A percentile compares a stretch with the other conserved stretches of the same genome.
phyloP scores from a whole-genome alignment of 2,797 vertebrate genomes.

The Phoebastria nigripes region DNA sequence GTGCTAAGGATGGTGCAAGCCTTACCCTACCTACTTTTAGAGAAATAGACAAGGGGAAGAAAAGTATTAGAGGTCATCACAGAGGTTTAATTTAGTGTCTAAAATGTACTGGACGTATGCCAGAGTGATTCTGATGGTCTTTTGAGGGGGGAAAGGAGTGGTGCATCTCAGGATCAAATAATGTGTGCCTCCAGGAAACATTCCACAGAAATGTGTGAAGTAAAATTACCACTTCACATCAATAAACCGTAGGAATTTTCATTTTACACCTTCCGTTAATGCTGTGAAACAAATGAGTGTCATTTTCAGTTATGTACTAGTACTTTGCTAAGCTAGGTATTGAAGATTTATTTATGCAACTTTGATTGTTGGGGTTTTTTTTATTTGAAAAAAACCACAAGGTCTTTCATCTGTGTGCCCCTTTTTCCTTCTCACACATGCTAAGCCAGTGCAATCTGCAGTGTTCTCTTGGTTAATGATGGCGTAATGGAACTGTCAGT shows the following conservation, averaged over 20 bases:
- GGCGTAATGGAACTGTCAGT: neutral
- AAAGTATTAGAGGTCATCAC: neutral
- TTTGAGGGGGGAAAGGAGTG: neutral
- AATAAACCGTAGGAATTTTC: neutral
- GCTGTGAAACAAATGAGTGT: neutral
- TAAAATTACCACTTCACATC: neutral
- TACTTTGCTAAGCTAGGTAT: neutral
- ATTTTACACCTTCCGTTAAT: neutral
- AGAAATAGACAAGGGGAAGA: neutral
- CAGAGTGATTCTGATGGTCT: neutral
- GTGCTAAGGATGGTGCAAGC: constrained; percentile 27
- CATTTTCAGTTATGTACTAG: neutral
- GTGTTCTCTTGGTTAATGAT: neutral
- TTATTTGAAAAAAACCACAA: neutral
- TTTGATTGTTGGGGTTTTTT: neutral
- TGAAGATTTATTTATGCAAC: neutral
- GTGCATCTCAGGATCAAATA: neutral
- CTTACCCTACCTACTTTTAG: constrained; percentile 16
- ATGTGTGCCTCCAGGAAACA: neutral
- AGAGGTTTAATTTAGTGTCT: neutral
- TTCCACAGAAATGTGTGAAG: neutral
- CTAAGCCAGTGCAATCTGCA: neutral
- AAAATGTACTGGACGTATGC: neutral
- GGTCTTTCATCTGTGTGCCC: neutral
- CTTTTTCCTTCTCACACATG: neutral